A percentile compares a stretch with the other conserved stretches of the same genome.
These are phyloP conservation scores for Eudorcas thomsonii DNA, from an alignment of 2,113 vertebrate genomes.

Conservation along the genomic window DNA sequence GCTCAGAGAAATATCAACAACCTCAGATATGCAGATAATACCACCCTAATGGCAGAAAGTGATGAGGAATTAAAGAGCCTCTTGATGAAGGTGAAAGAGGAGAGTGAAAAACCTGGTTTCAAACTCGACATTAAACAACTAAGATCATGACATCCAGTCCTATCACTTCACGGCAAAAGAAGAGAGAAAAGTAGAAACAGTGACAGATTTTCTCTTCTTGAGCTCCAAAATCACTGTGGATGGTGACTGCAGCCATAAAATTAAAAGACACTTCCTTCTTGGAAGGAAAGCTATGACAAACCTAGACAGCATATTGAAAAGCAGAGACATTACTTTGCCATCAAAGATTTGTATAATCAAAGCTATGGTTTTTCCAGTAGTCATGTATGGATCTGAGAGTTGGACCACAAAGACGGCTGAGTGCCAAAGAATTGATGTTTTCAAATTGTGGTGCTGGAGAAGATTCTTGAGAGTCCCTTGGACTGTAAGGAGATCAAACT, in stretches of 20 bases:
- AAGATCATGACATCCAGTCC: not conserved
- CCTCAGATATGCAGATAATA: not conserved
- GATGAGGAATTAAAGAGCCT: not conserved
- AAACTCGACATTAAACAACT: not conserved
- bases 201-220: not conserved
- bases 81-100: not conserved
- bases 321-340: not conserved
- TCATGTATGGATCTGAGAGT: not conserved
- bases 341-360: not conserved
- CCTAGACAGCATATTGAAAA: not conserved
- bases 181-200: not conserved
- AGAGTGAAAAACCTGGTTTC: not conserved
- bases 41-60: not conserved
- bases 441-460: not conserved
- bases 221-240: not conserved
- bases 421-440: not conserved
- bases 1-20: not conserved
- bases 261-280: not conserved
- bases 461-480: not conserved
- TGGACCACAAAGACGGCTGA: not conserved
- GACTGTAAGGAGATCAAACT: not conserved
- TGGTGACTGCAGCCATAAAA: not conserved
- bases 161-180: not conserved
- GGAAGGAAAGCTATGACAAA: not conserved
- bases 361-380: not conserved